These are phyloP conservation scores for Mobula hypostoma DNA, from an alignment of 2,113 vertebrate genomes.

Conservation along the genomic window DNA sequence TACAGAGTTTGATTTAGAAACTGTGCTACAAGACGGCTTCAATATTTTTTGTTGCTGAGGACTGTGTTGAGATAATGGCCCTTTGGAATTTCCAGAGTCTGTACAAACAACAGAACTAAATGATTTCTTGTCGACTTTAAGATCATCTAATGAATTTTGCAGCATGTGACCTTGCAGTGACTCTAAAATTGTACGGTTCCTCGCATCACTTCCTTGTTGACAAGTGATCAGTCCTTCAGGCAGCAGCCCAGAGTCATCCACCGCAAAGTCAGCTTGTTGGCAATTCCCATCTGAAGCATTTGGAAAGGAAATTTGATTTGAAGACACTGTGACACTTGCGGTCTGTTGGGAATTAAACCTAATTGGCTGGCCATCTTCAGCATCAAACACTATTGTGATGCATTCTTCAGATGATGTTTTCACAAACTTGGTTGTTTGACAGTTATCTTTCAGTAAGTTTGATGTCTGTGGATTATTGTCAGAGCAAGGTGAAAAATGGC, in stretches of 20 bases:
- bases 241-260: conserved; percentile 53
- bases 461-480: conserved; percentile 61
- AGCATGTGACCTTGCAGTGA: conserved; percentile 56
- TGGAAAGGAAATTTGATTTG: conserved; percentile 54
- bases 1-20: conserved; percentile 53
- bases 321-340: conserved; percentile 54
- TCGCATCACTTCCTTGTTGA: conserved; percentile 50
- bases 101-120: conserved; percentile 46
- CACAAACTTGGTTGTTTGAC: conserved; percentile 57
- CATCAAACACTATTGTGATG: conserved; percentile 66
- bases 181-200: conserved; percentile 55
- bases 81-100: conserved; percentile 49
- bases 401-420: conserved; percentile 75
- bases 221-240: conserved; percentile 59
- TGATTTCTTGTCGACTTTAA: conserved; percentile 44
- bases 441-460: conserved; percentile 52
- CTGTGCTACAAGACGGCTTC: conserved; percentile 51
- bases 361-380: conserved; percentile 69
- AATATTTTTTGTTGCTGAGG: conserved; percentile 55
- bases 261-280: conserved; percentile 48
- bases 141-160: conserved; percentile 48
- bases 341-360: conserved; percentile 67
- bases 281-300: conserved; percentile 44
- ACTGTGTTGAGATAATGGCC: conserved; percentile 48
- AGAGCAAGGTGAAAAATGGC: conserved; percentile 42